Evolutionary conservation across 2,888 invertebrate species (phyloP).

Genomic region (Caenorhabditis afra): DNA sequence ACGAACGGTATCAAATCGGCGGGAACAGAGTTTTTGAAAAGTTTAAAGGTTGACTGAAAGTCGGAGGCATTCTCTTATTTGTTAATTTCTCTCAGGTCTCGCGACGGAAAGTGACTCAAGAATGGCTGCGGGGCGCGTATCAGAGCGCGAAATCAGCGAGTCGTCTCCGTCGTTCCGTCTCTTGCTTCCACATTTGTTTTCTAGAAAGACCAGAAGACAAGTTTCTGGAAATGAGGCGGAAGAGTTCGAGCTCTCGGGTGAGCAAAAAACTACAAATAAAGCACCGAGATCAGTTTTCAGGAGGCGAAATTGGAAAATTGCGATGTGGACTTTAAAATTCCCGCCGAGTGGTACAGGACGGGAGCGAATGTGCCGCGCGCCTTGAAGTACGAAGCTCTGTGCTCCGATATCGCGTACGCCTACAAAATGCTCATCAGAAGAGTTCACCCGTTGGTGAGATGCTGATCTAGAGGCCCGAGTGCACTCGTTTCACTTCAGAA

Average conservation of each 20-base stretch:
- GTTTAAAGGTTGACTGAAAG: not conserved
- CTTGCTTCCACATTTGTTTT: not conserved
- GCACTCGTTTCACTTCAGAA: not conserved
- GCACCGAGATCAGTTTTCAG: too few relatives aligned
- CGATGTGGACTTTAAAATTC: not conserved
- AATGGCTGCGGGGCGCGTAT: not conserved
- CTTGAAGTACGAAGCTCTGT: not conserved
- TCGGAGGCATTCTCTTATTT: not conserved
- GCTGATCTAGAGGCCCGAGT: not conserved
- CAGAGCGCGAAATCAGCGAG: not conserved
- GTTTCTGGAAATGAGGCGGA: too few relatives aligned
- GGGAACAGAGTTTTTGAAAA: not conserved
- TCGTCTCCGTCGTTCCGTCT: slow-evolving; percentile 2
- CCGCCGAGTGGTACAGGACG: not conserved
- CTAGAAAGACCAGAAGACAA: too few relatives aligned
- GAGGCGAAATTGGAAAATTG: too few relatives aligned
- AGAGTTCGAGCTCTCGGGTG: too few relatives aligned
- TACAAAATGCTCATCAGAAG: not conserved
- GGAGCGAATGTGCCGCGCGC: not conserved
- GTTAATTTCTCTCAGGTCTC: slow-evolving; percentile 7
- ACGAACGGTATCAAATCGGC: slow-evolving; percentile 4
- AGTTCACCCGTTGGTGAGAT: not conserved
- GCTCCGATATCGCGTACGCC: not conserved
- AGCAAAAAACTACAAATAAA: too few relatives aligned
- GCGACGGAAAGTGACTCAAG: slow-evolving; percentile 5